A percentile compares a stretch with the other conserved stretches of the same genome.
Conservation (phyloP, 2,888 invertebrate genomes). For the Eutolmus rufibarbis region DNA sequence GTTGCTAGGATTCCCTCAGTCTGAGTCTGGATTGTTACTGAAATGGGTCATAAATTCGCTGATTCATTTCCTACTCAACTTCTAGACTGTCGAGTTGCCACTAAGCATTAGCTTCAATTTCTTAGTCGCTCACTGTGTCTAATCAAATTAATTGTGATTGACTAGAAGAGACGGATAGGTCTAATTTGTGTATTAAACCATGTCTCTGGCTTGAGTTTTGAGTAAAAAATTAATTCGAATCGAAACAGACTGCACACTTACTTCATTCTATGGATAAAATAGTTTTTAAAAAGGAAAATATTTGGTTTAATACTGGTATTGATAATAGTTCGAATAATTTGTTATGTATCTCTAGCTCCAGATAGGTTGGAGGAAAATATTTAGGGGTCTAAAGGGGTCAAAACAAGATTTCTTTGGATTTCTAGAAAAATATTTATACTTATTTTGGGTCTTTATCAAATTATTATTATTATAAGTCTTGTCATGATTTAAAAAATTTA, state of each 20-base stretch:
- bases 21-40: not conserved
- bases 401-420: too few relatives aligned
- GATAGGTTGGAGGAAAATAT: too few relatives aligned
- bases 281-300: not conserved
- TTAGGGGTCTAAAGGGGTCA: too few relatives aligned
- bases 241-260: not conserved
- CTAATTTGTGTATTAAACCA: not conserved
- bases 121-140: not conserved
- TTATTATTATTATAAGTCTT: too few relatives aligned
- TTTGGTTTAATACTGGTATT: too few relatives aligned
- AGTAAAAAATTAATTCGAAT: not conserved
- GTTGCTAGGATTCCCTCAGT: not conserved
- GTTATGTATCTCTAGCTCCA: too few relatives aligned
- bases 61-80: constrained; percentile 29
- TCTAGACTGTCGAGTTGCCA: not conserved
- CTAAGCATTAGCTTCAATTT: not conserved
- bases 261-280: not conserved
- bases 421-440: too few relatives aligned
- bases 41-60: not conserved
- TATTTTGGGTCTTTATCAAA: too few relatives aligned
- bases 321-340: too few relatives aligned
- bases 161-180: not conserved
- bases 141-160: constrained; percentile 23
- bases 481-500: too few relatives aligned
- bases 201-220: not conserved